Evolutionary conservation across 2,113 vertebrate species (phyloP).

Genomic region (Epinephelus cyanopodus): DNA sequence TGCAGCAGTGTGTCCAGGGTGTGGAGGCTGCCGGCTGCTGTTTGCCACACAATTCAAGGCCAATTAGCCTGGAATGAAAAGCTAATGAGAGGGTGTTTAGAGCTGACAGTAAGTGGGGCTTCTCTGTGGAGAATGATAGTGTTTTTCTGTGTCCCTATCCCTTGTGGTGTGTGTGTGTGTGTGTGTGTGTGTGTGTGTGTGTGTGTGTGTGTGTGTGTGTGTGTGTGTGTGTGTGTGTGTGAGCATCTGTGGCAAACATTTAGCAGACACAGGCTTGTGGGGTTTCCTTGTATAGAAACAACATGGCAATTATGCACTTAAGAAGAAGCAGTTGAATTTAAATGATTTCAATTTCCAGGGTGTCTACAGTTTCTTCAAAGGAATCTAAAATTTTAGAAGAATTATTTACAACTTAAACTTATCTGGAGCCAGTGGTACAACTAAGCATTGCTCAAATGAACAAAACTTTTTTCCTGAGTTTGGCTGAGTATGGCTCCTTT

Average conservation of each 20-base stretch:
- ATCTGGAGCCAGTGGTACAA: not conserved
- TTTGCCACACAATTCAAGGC: conserved; percentile 55
- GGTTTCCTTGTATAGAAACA: conserved; percentile 50
- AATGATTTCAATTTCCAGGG: conserved; percentile 14
- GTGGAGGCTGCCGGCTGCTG: conserved; percentile 28
- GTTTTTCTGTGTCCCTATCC: conserved; percentile 41
- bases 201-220: conserved; percentile 25
- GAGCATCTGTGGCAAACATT: conserved; percentile 23
- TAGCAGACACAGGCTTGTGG: conserved; percentile 36
- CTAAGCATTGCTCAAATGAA: not conserved
- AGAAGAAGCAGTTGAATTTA: not conserved
- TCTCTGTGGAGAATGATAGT: conserved; percentile 53
- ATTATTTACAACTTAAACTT: not conserved
- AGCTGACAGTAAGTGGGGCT: conserved; percentile 65
- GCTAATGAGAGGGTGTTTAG: conserved; percentile 67
- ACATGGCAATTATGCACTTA: conserved; percentile 34
- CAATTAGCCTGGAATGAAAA: conserved; percentile 68
- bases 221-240: not conserved
- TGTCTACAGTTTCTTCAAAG: conserved; percentile 9
- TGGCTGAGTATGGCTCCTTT: not conserved
- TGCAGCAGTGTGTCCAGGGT: conserved; percentile 10
- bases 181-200: conserved; percentile 24
- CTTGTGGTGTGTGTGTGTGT: conserved; percentile 23
- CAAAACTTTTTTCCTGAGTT: not conserved
- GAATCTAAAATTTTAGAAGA: not conserved